A percentile compares a stretch with the other conserved stretches of the same genome.
Evolutionary conservation across 2,113 vertebrate species (phyloP).

Genomic region (Archilochus colubris): DNA sequence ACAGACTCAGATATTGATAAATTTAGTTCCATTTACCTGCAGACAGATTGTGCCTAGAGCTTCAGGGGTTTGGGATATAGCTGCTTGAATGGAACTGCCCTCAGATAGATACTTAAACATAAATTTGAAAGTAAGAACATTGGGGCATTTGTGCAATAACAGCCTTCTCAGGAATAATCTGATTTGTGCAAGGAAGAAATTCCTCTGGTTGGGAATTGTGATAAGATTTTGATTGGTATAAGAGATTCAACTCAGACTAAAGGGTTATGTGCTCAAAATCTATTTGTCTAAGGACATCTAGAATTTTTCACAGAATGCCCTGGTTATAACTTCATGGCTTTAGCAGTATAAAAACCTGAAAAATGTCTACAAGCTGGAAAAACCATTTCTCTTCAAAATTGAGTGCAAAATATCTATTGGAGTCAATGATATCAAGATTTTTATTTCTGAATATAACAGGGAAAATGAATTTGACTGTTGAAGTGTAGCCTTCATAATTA

Average conservation of each 20-base stretch:
- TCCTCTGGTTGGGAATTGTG: not conserved
- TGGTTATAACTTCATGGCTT: not conserved
- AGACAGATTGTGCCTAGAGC: not conserved
- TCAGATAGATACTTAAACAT: not conserved
- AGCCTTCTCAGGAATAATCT: not conserved
- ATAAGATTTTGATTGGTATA: not conserved
- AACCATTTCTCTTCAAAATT: not conserved
- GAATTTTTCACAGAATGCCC: not conserved
- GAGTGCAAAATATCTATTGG: not conserved
- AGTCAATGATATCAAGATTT: not conserved
- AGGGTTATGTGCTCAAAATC: not conserved
- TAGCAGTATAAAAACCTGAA: not conserved
- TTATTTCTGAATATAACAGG: not conserved
- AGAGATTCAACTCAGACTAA: not conserved
- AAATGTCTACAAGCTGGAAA: not conserved
- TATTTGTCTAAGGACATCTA: not conserved
- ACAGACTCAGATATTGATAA: not conserved
- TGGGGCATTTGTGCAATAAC: not conserved
- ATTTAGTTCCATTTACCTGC: not conserved
- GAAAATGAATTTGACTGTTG: not conserved
- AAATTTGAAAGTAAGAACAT: not conserved
- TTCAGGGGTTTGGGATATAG: not conserved
- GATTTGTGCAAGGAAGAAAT: not conserved
- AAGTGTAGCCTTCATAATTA: not conserved
- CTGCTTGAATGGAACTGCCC: not conserved